A percentile compares a stretch with the other conserved stretches of the same genome.
phyloP scores from a whole-genome alignment of 2,113 vertebrate species.

The Dicerorhinus sumatrensis region DNA sequence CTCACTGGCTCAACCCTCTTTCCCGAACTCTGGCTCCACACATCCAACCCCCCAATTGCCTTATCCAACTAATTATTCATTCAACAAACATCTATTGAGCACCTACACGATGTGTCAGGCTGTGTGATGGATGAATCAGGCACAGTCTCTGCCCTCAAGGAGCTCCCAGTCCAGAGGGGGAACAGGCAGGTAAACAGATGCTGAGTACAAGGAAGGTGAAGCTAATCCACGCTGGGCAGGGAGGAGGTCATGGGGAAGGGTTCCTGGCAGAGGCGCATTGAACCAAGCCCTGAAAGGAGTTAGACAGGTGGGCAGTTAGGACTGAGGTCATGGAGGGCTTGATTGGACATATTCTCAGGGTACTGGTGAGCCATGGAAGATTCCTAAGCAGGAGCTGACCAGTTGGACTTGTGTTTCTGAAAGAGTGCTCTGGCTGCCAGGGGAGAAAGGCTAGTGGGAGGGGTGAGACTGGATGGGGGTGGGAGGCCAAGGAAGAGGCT shows the following conservation, averaged over 20 bases:
- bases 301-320: not conserved
- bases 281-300: not conserved
- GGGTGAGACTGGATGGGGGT: not conserved
- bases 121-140: not conserved
- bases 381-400: not conserved
- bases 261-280: not conserved
- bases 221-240: not conserved
- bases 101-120: not conserved
- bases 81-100: not conserved
- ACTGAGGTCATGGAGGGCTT: not conserved
- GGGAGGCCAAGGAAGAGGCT: not conserved
- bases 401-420: not conserved
- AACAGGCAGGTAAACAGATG: not conserved
- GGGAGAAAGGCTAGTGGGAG: not conserved
- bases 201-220: not conserved
- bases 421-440: not conserved
- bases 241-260: not conserved
- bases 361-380: not conserved
- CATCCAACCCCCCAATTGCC: not conserved
- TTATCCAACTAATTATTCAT: not conserved
- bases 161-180: not conserved
- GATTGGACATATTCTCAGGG: not conserved
- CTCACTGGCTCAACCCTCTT: slow-evolving; percentile 8
- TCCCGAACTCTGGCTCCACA: not conserved
- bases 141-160: not conserved